Conservation (phyloP, 37 sponge, comb jelly and placozoan genomes). For the Diacarnus erythraeanus region DNA sequence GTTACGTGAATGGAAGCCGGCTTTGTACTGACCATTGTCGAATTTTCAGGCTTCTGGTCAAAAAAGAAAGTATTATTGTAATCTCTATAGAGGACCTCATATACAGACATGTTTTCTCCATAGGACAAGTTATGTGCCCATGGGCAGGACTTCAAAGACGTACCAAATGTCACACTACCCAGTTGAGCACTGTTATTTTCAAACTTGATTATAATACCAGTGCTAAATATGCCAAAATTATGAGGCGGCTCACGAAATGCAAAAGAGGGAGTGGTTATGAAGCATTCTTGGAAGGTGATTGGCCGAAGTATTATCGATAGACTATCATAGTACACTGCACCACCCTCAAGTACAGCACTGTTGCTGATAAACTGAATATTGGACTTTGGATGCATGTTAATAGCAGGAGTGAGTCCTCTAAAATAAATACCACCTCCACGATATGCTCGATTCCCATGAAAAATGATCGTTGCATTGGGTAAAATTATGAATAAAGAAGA, state of each 20-base stretch:
- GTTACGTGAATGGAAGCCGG: background rate
- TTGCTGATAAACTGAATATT: constrained; percentile 12
- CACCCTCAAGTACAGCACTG: constrained; percentile 25
- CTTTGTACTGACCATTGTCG: background rate
- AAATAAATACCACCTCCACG: constrained; percentile 11
- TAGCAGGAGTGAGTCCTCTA: background rate
- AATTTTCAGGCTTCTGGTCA: background rate
- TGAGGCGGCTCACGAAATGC: background rate
- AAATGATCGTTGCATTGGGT: background rate
- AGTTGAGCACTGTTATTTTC: constrained; percentile 16
- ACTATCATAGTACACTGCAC: constrained; percentile 16
- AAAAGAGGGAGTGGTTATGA: constrained; percentile 11
- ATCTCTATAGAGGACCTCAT: background rate
- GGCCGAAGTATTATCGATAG: background rate
- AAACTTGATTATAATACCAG: constrained; percentile 7
- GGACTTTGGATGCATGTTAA: background rate
- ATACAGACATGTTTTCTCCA: background rate
- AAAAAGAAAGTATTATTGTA: constrained; percentile 4
- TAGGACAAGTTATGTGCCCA: constrained; percentile 8
- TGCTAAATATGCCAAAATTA: background rate
- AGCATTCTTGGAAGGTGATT: constrained; percentile 6
- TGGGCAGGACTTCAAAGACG: constrained; percentile 37
- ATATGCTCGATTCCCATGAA: background rate
- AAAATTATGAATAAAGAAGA: background rate
- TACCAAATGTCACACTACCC: constrained; percentile 37